Percentiles rank a stretch among this genome's conserved stretches.
phyloP scores from a whole-genome alignment of 2,888 invertebrate genomes.

The Penaeus monodon region DNA sequence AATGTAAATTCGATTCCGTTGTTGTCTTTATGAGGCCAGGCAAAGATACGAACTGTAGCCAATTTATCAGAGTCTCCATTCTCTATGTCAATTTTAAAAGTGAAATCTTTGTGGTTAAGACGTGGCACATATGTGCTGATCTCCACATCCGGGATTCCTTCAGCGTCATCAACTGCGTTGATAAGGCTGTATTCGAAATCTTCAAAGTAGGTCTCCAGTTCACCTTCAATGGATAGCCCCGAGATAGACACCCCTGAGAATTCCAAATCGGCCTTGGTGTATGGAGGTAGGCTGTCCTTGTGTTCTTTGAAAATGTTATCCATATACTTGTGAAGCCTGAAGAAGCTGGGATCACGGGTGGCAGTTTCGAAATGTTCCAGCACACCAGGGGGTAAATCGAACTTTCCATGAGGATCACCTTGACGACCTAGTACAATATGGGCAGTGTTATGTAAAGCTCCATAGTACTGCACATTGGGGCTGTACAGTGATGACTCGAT shows the following conservation, averaged over 20 bases:
- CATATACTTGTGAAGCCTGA: no score
- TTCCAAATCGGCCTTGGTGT: slow-evolving; percentile 72
- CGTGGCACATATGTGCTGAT: slow-evolving; percentile 65
- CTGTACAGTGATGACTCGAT: slow-evolving; percentile 66
- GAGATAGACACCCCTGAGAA: slow-evolving; percentile 44
- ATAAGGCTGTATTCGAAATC: slow-evolving; percentile 65
- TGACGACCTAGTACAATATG: no score
- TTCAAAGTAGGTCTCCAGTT: slow-evolving; percentile 65
- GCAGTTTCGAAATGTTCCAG: no score
- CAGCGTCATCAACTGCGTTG: slow-evolving; percentile 68
- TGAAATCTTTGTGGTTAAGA: slow-evolving; percentile 67
- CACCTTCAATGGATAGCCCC: slow-evolving; percentile 74
- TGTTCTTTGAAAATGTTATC: no score
- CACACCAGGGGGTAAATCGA: no score
- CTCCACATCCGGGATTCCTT: slow-evolving; percentile 51
- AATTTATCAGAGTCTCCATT: slow-evolving; percentile 63
- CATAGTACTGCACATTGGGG: slow-evolving; percentile 64
- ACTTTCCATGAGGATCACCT: no score
- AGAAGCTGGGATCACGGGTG: no score
- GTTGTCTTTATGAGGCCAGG: slow-evolving; percentile 66
- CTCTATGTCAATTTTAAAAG: slow-evolving; percentile 65
- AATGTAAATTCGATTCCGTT: slow-evolving; percentile 65
- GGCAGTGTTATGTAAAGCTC: no score
- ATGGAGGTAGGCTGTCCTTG: slow-evolving; percentile 70
- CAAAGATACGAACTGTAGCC: slow-evolving; percentile 66